Evolutionary conservation across 2,113 vertebrate species (phyloP).

Genomic region (Poeciliopsis retropinna): DNA sequence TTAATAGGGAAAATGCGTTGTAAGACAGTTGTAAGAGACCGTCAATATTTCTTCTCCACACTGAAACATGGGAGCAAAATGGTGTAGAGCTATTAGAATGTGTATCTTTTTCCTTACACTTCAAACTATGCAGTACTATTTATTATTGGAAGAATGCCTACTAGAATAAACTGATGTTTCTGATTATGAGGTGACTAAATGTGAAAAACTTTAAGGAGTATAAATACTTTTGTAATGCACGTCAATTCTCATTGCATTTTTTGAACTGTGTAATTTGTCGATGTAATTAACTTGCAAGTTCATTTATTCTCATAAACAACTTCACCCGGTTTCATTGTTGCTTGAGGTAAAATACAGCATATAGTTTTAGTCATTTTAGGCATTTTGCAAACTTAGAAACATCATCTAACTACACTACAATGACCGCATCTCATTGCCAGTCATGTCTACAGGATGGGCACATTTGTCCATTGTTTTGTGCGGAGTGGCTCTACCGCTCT

Average conservation of each 20-base stretch:
- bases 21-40: no score
- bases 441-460: slow-evolving; percentile 27
- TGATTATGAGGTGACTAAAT: neutral
- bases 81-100: no score
- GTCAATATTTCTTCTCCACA: no score
- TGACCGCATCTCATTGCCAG: slow-evolving; percentile 36
- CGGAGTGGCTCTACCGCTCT: slow-evolving; percentile 41
- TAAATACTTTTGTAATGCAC: neutral
- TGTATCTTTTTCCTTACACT: no score
- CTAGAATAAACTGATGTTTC: no score
- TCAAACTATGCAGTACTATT: no score
- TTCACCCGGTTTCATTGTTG: slow-evolving; percentile 13
- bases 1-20: no score
- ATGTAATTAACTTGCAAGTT: slow-evolving; percentile 2
- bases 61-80: no score
- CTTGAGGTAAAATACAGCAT: slow-evolving; percentile 39
- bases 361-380: slow-evolving; percentile 22
- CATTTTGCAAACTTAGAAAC: slow-evolving; percentile 43
- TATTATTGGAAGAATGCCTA: no score
- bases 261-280: no score
- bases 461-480: slow-evolving; percentile 38
- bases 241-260: slow-evolving; percentile 23
- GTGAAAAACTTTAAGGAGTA: neutral
- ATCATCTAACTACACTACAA: slow-evolving; percentile 50
- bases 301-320: slow-evolving; percentile 11